Conservation (phyloP, 2,113 vertebrate species). For the Phalacrocorax carbo region DNA sequence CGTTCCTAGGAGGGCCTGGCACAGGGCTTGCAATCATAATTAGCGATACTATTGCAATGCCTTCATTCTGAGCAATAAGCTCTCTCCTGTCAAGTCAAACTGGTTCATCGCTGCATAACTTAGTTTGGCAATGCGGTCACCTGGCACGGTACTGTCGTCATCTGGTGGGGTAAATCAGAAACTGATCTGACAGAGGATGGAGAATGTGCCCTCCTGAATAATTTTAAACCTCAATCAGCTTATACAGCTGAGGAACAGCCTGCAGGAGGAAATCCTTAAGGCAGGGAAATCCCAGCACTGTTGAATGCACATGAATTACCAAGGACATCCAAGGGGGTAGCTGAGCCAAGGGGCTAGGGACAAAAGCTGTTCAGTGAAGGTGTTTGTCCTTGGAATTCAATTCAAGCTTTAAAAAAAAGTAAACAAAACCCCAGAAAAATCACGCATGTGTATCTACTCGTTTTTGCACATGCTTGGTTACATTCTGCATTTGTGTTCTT, state of each 20-base stretch:
- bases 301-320: neutral
- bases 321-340: neutral
- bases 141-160: neutral
- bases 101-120: neutral
- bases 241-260: neutral
- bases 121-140: neutral
- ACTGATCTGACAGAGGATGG: neutral
- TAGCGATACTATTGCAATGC: neutral
- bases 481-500: neutral
- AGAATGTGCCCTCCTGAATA: neutral
- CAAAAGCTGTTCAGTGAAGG: neutral
- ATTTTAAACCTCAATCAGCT: neutral
- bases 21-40: neutral
- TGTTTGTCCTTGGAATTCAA: neutral
- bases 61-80: neutral
- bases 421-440: neutral
- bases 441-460: accelerated
- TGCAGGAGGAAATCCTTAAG: neutral
- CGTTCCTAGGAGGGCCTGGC: neutral
- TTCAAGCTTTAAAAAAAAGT: neutral
- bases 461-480: neutral
- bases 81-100: constrained; percentile 1
- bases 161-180: neutral
- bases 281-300: neutral
- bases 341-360: neutral